Evolutionary conservation across 1,140 invertebrate species (phyloP), one percentile per base, ranked within the genome.

Genomic region (Trichonephila clavata): DNA sequence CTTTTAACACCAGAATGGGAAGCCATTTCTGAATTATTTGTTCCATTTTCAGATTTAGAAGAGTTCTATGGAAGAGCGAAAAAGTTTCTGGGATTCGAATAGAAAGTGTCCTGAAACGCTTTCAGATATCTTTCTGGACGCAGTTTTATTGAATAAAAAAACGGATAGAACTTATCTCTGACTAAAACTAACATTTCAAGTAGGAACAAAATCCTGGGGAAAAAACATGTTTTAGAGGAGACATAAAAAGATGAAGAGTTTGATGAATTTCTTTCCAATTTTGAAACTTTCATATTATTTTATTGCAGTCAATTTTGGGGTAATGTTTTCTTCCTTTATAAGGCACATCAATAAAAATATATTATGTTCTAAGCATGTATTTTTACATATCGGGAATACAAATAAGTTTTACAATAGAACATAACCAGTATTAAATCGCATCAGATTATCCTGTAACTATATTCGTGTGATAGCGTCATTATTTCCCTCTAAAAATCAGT

Each of bases 21-120:
- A 43, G 81, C 81, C 81, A 83, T 83, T 83, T 83, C 81, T 20
- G 21, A 43, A 83, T 83, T 57, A 57, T 83, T 83, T 59, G 14
- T 57, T 14, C 18, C 43, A n/a, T 59, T 83, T 83, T 14, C n/a
- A 50, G 81, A n/a, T 83, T 83, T 83, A 4, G 80, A 50, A 57
- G 43, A 39, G 39, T 32, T 71, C 27, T 71, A 16, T 32, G 63
- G 21, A 20, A 13, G 50, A 65, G 14, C 10, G 20, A 57, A 57
- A 83, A 83, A 8, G 3, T 83, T 83, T 83, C 24, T 83, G 18
- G 20, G 18, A 8, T 83, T 24, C 50, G 21, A 7, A 10, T 24
- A 16, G 39, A 39, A 77, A 6, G 3, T 83, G 80, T 83, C 39
- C 16, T 18, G 39, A 57, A 83, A 50, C 39, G 50, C n/a, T 50